These are phyloP conservation scores for Philaethria dido DNA, from an alignment of 2,888 invertebrate genomes.

Conservation along the genomic window DNA sequence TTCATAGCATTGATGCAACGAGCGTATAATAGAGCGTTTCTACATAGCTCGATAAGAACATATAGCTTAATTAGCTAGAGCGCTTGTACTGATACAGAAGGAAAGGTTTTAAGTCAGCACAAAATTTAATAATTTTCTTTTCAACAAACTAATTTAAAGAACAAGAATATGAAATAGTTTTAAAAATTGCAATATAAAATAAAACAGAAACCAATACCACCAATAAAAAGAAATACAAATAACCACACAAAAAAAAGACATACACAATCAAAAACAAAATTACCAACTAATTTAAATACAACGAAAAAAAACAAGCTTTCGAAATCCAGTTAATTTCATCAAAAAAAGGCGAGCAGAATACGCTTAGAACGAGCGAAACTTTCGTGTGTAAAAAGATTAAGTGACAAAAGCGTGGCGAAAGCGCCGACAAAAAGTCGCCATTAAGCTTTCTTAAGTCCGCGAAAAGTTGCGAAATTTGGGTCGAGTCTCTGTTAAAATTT, in stretches of 20 bases:
- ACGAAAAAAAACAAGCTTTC: conserved; percentile 12
- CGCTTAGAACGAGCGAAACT: conserved; percentile 39
- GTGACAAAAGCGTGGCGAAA: conserved; percentile 42
- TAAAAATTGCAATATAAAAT: no score
- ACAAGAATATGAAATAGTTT: no score
- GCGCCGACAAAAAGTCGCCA: conserved; percentile 43
- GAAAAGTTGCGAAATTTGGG: conserved; percentile 35
- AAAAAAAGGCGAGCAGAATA: conserved; percentile 34
- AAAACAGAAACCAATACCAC: no score
- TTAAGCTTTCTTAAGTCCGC: conserved; percentile 39
- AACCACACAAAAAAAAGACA: not conserved
- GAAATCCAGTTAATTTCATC: conserved; percentile 29
- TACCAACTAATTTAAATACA: conserved; percentile 10
- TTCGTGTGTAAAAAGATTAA: conserved; percentile 44
- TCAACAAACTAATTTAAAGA: no score
- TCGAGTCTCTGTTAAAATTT: conserved; percentile 37
- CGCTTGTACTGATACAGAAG: no score
- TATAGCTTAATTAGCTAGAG: no score
- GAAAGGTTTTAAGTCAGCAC: no score
- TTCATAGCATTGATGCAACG: no score
- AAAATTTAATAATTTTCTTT: no score
- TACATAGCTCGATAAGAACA: no score
- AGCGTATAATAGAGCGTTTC: no score
- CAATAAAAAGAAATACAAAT: not conserved
- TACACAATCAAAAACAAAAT: not conserved